Evolutionary conservation across 2,888 invertebrate species (phyloP), one percentile per base, ranked within the genome.

Genomic region (Autographa pulchrina): DNA sequence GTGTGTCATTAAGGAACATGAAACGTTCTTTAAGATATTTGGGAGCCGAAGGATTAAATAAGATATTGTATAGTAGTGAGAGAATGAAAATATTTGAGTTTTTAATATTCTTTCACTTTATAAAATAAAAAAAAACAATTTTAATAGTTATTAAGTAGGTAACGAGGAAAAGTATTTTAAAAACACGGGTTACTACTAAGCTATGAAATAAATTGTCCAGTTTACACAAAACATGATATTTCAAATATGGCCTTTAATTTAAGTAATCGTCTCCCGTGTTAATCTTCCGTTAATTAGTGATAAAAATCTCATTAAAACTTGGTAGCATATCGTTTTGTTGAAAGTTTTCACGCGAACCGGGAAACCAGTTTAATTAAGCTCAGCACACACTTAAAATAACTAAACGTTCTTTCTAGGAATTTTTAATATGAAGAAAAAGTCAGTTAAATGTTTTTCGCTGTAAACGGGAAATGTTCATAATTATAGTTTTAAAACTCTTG

Each of bases 231-330:
- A 56, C 9, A 18, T n/a, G 38, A 35, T 41, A 43, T 43, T 54
- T 43, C 0, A 56, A 66, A 65, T 52, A 48, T 6, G 11, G 31
- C 38, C n/a, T 9, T 13, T 35, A 79, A 38, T 52, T 65, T 5
- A 16, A 43, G 20, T 18, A 79, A 77, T 72, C 20, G 58, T 64
- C 54, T 65, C 31, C 63, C 65, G 38, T 48, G 38, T 72, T 62
- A 68, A 63, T 68, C 58, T 41, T 43, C 20, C 25, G 69, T 65
- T 78, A 83, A 75, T 70, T 72, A 56, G 59, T 61, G 68, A 71
- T 69, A 80, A 77, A 78, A 78, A 72, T 56, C 72, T 83, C 69
- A 75, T 82, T 78, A 73, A 31, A 74, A 74, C 70, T 68, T 69
- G 20, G 64, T 58, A 61, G 52, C 25, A 43, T 63, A 41, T 20